phyloP scores from a whole-genome alignment of 2,797 vertebrate genomes.

The Yasuhikotakia modesta region DNA sequence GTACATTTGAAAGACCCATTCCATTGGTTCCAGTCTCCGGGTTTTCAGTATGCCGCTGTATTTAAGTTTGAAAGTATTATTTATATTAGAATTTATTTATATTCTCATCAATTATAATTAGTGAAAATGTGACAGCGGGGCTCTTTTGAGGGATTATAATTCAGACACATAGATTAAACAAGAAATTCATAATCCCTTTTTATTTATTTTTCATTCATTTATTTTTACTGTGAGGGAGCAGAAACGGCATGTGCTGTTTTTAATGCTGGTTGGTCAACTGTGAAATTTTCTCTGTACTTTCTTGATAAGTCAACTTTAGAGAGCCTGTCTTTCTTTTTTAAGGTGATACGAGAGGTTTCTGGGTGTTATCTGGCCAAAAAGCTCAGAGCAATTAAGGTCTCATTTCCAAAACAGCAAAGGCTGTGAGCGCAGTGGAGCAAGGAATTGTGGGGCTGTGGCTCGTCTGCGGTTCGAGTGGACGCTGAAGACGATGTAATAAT shows the following conservation, averaged over 20 bases:
- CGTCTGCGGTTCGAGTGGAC: background rate
- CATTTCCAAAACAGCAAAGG: constrained; percentile 54
- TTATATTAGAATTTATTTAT: constrained; percentile 17
- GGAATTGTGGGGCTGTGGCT: constrained; percentile 28
- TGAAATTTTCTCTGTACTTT: constrained; percentile 55
- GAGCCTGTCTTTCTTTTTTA: constrained; percentile 40
- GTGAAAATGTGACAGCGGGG: background rate
- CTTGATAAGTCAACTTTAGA: constrained; percentile 47
- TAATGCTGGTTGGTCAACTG: constrained; percentile 52
- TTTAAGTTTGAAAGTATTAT: background rate
- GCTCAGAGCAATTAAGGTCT: constrained; percentile 53
- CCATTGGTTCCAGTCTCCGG: background rate
- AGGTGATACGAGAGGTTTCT: constrained; percentile 35
- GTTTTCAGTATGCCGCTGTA: background rate
- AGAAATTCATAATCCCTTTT: constrained; percentile 8
- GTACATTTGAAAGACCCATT: background rate
- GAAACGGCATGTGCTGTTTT: constrained; percentile 2
- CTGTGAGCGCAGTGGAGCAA: constrained; percentile 49
- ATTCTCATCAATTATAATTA: background rate
- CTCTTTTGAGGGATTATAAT: constrained; percentile 1
- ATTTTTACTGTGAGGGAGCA: constrained; percentile 14
- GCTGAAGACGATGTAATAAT: constrained; percentile 55
- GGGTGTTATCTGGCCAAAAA: constrained; percentile 55
- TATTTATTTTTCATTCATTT: background rate
- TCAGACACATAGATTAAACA: constrained; percentile 9